Evolutionary conservation across 1,140 invertebrate species (phyloP), one percentile per base, ranked within the genome.

Genomic region (Campoletis sonorensis): DNA sequence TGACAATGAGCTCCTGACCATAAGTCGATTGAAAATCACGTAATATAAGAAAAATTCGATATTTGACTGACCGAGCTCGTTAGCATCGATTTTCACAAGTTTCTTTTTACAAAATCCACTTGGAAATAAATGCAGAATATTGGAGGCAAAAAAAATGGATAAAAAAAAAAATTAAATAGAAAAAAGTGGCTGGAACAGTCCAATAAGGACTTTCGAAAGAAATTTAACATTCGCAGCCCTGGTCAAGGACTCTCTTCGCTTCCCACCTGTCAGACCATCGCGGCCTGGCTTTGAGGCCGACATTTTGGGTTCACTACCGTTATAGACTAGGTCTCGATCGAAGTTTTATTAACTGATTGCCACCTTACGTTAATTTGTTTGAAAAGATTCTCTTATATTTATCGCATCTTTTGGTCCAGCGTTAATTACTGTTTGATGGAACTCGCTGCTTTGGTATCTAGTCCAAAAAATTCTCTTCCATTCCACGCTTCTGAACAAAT

Each of bases 221-320:
- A 26, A 64, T 64, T 64, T 23, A 15, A 26, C n/a, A 23, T 64
- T 64, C 23, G 21, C 61, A 64, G 61, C 61, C 0, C 4, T 64
- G 61, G 23, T 64, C 61, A 64, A 64, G 61, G 61, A 23, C 23
- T 27, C 4, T 64, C 23, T 64, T 27, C 85, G 85, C 86, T 86
- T 86, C 86, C 86, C 86, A 86, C 81, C 86, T 86, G 86, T 85
- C 85, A 84, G 64, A 26, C 37, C 67, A 15, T 71, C 82, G 79
- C 64, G 37, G 79, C 81, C 23, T 79, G 80, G 67, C 79, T 40
- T 30, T 64, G 73, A 45, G 33, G 15, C 21, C 70, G 18, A 40
- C n/a, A 45, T 27, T 72, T 72, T 49, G 45, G 45, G 70, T 72
- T 72, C 18, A 49, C 30, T 23, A 40, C 23, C 61, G 61, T 64